A percentile compares a stretch with the other conserved stretches of the same genome.
These are phyloP conservation scores for Eleginops maclovinus DNA, from an alignment of 2,113 vertebrate genomes.

Conservation along the genomic window DNA sequence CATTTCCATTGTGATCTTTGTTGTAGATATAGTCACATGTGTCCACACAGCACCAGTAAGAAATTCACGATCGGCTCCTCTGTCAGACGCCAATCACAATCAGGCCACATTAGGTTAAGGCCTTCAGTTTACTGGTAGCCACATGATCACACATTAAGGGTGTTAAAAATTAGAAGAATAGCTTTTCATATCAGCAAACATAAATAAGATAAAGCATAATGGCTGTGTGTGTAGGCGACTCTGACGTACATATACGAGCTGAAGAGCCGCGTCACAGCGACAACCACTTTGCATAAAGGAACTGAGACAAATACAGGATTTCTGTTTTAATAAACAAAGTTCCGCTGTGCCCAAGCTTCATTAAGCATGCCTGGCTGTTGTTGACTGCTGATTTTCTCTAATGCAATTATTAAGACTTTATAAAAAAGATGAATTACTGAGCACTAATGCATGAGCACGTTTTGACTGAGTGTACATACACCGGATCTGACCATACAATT, in stretches of 20 bases:
- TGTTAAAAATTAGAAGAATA: neutral
- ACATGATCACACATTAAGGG: neutral
- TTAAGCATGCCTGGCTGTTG: neutral
- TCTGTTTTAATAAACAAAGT: slow-evolving; percentile 54
- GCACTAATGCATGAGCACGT: neutral
- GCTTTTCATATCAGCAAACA: slow-evolving; percentile 1
- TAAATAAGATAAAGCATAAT: neutral
- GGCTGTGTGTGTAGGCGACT: neutral
- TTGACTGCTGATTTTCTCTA: neutral
- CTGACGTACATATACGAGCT: no score
- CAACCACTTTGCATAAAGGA: slow-evolving; percentile 48
- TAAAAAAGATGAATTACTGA: neutral
- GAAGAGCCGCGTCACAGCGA: no score
- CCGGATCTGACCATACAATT: no score
- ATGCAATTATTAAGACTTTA: neutral
- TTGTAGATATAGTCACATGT: no score
- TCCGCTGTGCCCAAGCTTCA: slow-evolving; percentile 3
- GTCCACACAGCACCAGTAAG: neutral
- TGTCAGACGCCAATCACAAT: neutral
- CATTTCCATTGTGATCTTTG: no score
- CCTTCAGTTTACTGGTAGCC: neutral
- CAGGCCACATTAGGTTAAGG: neutral
- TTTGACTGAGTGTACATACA: neutral
- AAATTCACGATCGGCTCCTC: neutral
- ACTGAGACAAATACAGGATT: slow-evolving; percentile 9